Percentiles rank a stretch among this genome's conserved stretches.
These are phyloP conservation scores for Punctoribates punctum DNA, from an alignment of 2,888 invertebrate genomes.

Conservation along the genomic window DNA sequence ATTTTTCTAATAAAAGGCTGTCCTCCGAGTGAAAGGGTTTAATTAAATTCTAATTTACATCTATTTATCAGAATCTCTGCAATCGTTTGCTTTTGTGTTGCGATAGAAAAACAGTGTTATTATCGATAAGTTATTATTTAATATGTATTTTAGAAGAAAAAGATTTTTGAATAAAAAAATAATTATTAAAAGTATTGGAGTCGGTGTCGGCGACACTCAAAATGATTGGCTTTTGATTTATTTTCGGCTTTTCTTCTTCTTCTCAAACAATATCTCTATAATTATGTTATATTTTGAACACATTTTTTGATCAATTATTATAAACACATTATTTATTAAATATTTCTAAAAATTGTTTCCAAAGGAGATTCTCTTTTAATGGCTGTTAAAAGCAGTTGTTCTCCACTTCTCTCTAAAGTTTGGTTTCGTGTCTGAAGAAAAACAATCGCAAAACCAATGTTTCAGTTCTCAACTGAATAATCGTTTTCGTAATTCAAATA, in stretches of 20 bases:
- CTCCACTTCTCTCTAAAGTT: too few species aligned
- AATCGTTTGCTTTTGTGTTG: background rate
- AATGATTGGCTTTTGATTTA: background rate
- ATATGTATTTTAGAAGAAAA: too few species aligned
- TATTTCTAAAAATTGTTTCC: too few species aligned
- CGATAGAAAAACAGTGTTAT: background rate
- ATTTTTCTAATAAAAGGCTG: constrained; percentile 6
- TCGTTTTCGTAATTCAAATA: too few species aligned
- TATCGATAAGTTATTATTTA: constrained; percentile 15
- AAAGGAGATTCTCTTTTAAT: too few species aligned
- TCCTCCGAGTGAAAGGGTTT: constrained; percentile 6
- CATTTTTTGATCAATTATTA: too few species aligned
- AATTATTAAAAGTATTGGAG: background rate
- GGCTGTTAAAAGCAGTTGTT: too few species aligned
- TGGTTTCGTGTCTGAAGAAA: too few species aligned
- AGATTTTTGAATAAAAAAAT: background rate
- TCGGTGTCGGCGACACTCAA: background rate
- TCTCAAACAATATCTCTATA: constrained; percentile 13
- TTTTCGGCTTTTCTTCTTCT: background rate
- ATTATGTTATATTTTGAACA: background rate
- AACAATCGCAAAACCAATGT: too few species aligned
- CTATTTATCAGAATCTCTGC: background rate
- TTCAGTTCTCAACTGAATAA: too few species aligned
- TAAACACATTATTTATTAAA: too few species aligned
- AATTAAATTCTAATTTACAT: constrained; percentile 23